Evolutionary conservation across 2,797 vertebrate species (phyloP).

Genomic region (Schizothorax lantsangensis): DNA sequence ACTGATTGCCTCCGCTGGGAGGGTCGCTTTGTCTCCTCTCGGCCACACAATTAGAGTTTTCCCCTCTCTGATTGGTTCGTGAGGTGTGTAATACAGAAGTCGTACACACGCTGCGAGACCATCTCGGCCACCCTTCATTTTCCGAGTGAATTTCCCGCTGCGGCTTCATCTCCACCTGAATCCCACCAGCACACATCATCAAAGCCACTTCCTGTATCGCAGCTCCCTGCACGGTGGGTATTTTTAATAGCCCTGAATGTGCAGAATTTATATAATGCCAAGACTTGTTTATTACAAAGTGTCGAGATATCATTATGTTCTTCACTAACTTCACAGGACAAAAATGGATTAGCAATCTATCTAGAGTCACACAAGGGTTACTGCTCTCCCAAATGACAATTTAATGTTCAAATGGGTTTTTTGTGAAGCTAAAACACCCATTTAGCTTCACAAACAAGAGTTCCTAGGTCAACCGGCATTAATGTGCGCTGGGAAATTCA

Average conservation of each 20-base stretch:
- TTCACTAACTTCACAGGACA: neutral
- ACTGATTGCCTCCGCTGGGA: constrained; percentile 33
- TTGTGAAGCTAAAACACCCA: neutral
- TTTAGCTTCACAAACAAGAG: neutral
- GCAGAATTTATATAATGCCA: constrained; percentile 3
- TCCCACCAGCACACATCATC: constrained; percentile 22
- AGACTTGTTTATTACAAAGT: neutral
- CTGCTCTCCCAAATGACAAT: constrained; percentile 6
- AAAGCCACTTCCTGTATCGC: constrained; percentile 8
- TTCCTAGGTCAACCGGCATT: neutral
- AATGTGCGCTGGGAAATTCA: neutral
- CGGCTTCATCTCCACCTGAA: constrained; percentile 20
- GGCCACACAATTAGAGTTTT: constrained; percentile 33
- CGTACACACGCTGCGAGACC: constrained; percentile 12
- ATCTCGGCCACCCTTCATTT: constrained; percentile 17
- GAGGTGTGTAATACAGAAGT: constrained; percentile 22
- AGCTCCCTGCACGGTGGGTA: neutral
- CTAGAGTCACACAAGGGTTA: neutral
- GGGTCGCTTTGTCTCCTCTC: constrained; percentile 30
- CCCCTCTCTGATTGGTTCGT: constrained; percentile 18
- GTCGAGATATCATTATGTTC: neutral
- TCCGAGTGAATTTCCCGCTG: constrained; percentile 6
- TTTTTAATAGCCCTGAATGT: constrained; percentile 29
- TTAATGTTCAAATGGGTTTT: neutral
- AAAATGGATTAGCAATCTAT: constrained; percentile 24